phyloP scores from a whole-genome alignment of 1,140 invertebrate species.

The Drosophila kohkoa region DNA sequence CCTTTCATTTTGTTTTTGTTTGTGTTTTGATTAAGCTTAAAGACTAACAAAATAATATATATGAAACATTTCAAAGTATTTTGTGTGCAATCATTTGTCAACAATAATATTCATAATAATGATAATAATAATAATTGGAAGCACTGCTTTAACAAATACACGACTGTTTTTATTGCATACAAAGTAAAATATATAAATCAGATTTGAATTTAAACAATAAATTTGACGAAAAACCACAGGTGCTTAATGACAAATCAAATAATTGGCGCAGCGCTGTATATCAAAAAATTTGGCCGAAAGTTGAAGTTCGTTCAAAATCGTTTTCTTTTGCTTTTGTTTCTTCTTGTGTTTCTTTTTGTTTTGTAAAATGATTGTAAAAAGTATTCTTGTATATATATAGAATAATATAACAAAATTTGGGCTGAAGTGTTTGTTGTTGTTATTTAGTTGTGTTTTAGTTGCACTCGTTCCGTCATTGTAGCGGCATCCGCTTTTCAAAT shows the following conservation, averaged over 20 bases:
- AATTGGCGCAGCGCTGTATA: slow-evolving; percentile 59
- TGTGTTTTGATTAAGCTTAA: slow-evolving; percentile 63
- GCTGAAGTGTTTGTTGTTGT: slow-evolving; percentile 49
- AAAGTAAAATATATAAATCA: slow-evolving; percentile 46
- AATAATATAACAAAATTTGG: slow-evolving; percentile 55
- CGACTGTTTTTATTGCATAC: slow-evolving; percentile 48
- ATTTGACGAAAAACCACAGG: slow-evolving; percentile 54
- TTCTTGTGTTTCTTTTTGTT: neutral
- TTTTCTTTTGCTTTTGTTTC: slow-evolving; percentile 27
- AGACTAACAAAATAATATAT: slow-evolving; percentile 71
- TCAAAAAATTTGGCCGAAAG: slow-evolving; percentile 67
- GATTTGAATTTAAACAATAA: slow-evolving; percentile 47
- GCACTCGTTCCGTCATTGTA: slow-evolving; percentile 29
- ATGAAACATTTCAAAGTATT: slow-evolving; percentile 73
- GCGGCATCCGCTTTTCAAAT: slow-evolving; percentile 87
- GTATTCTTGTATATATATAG: slow-evolving; percentile 49
- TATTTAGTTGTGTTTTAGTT: slow-evolving; percentile 38
- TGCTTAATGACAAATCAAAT: slow-evolving; percentile 46
- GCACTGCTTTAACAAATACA: slow-evolving; percentile 68
- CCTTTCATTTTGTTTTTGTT: slow-evolving; percentile 27
- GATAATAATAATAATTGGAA: slow-evolving; percentile 61
- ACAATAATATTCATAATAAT: slow-evolving; percentile 62
- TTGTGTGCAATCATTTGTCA: slow-evolving; percentile 53
- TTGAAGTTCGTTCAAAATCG: slow-evolving; percentile 16
- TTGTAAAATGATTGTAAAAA: slow-evolving; percentile 52